A percentile compares a stretch with the other conserved stretches of the same genome.
phyloP scores from a whole-genome alignment of 2,888 invertebrate genomes.

The Ceriagrion tenellum region DNA sequence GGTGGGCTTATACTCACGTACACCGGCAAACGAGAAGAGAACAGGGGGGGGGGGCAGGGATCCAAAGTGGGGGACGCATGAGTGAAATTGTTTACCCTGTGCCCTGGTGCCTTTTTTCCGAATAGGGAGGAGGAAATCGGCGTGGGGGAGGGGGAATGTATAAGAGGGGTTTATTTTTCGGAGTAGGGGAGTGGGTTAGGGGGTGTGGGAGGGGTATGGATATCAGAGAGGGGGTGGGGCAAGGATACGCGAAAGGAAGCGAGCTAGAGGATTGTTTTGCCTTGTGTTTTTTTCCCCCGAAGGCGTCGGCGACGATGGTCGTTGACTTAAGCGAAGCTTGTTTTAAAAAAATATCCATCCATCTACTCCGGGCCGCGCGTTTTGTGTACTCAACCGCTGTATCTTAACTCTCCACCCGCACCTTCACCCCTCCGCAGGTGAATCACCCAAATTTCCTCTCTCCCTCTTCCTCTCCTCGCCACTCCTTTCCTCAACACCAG shows the following conservation, averaged over 20 bases:
- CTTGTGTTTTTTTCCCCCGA: neutral
- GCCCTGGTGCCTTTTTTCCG: neutral
- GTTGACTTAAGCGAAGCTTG: neutral
- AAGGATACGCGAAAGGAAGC: neutral
- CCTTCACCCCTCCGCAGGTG: neutral
- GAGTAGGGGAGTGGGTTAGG: neutral
- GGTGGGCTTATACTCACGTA: conserved; percentile 12
- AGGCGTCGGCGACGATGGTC: neutral
- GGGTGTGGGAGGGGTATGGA: neutral
- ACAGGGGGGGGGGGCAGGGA: neutral
- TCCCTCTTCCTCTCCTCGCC: neutral
- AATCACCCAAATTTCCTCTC: neutral
- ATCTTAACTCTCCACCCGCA: neutral
- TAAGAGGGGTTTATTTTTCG: neutral
- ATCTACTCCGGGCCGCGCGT: neutral
- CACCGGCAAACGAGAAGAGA: neutral
- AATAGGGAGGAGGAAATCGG: neutral
- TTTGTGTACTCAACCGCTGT: neutral
- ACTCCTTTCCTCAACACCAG: neutral
- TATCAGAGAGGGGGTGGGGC: neutral
- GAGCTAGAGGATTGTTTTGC: neutral
- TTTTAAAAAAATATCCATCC: conserved; percentile 11
- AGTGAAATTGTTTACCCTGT: conserved; percentile 34
- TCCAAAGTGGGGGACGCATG: neutral
- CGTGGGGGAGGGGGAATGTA: neutral